Percentiles rank a stretch among this genome's conserved stretches.
Evolutionary conservation across 2,797 vertebrate genomes (phyloP).

Genomic region (Platalea minor): DNA sequence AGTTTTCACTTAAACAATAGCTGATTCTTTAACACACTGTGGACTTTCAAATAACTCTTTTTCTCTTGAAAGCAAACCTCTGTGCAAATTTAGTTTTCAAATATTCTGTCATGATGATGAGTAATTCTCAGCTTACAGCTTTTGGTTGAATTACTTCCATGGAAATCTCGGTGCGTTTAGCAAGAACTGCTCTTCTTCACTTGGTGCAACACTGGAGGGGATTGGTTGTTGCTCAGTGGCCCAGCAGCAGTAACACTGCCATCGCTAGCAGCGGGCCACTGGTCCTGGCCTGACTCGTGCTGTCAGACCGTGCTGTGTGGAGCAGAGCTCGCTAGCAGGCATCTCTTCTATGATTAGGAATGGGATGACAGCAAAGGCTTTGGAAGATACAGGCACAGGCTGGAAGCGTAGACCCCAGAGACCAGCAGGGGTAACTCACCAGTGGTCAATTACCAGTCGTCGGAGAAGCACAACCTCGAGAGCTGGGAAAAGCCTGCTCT

Average conservation of each 20-base stretch:
- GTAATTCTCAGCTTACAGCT: not conserved
- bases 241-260: not conserved
- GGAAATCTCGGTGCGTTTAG: not conserved
- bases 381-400: not conserved
- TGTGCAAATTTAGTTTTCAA: not conserved
- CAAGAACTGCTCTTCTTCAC: not conserved
- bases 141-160: not conserved
- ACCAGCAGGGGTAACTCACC: not conserved
- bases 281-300: no score
- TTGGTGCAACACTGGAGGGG: no score
- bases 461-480: not conserved
- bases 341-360: not conserved
- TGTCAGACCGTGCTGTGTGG: rapidly evolving
- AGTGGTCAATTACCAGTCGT: rapidly evolving
- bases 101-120: not conserved
- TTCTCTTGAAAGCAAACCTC: not conserved
- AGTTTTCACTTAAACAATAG: constrained; percentile 24
- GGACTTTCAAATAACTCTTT: constrained; percentile 21
- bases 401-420: not conserved
- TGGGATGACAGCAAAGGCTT: not conserved
- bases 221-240: no score
- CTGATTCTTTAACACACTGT: not conserved
- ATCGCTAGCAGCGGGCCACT: not conserved
- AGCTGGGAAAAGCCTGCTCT: not conserved
- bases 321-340: not conserved